Evolutionary conservation across 2,113 vertebrate species (phyloP).

Genomic region (Forbesichthys agassizii): DNA sequence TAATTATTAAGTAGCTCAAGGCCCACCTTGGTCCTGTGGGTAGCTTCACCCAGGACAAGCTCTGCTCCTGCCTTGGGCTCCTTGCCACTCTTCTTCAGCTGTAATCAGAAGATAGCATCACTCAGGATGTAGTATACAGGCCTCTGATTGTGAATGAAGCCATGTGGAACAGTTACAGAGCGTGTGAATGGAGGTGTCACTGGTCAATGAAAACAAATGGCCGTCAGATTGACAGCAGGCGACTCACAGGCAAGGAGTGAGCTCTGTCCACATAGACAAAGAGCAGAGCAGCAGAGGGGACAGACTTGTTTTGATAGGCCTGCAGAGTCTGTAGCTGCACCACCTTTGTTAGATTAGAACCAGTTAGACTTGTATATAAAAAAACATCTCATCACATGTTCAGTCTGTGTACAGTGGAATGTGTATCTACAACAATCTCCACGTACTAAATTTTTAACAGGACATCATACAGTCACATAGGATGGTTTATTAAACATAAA

Average conservation of each 20-base stretch:
- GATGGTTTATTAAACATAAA: no score
- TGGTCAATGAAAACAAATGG: neutral
- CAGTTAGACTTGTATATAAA: neutral
- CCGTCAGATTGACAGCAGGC: neutral
- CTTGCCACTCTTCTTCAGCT: constrained; percentile 87
- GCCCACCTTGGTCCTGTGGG: constrained; percentile 83
- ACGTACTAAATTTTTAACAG: no score
- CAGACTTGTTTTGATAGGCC: constrained; percentile 79
- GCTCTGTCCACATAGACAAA: constrained; percentile 83
- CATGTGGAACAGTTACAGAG: neutral
- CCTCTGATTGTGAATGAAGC: neutral
- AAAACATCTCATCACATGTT: neutral
- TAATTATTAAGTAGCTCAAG: neutral
- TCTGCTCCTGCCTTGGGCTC: constrained; percentile 81
- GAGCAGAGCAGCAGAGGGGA: constrained; percentile 82
- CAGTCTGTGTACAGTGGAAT: neutral
- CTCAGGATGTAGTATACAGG: neutral
- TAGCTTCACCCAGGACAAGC: constrained; percentile 74
- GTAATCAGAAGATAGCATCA: neutral
- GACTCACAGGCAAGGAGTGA: constrained; percentile 80
- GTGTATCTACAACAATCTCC: constrained; percentile 6
- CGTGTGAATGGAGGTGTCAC: neutral
- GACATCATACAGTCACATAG: no score
- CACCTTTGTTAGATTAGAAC: constrained; percentile 65
- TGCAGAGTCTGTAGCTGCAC: constrained; percentile 80